Base-by-base conservation (phyloP, 2,888 invertebrate genomes). In the Eupithecia subfuscata region DNA sequence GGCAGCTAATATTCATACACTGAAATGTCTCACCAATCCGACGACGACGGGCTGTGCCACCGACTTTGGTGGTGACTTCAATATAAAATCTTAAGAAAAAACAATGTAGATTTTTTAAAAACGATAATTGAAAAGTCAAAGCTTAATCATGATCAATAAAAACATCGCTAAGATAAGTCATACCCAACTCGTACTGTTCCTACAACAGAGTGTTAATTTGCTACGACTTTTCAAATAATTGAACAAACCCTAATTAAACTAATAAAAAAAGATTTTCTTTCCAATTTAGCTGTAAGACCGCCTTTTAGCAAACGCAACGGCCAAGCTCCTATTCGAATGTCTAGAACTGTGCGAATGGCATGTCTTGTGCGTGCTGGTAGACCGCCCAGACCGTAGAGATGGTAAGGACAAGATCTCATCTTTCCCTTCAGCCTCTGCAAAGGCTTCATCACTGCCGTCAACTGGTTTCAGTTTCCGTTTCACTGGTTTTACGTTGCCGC, bases 401-500 rank as follows among this genome's bases (percentile, higher is more conserved):
- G 83, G 88, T 0, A 94, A 80, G 0, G 94, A 94, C 8, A 82
- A 86, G 40, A 93, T 75, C 71, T 94, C 94, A 34, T 94, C 93
- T 43, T 91, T 92, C 0, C 81, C 89, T 80, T 94, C 89, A 70
- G 85, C 77, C 25, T 89, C 90, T 0, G 92, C 91, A 9, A 92
- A 79, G 0, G 87, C 87, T 80, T 93, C 92, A n/a, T 86, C 88
- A 63, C 90, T 90, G 5, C 88, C 90, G 0, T 90, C 91, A 1
- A 78, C 82, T 0, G 86, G 85, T 64, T 89, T 91, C 40, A 86
- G 83, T 5, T 89, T 89, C 34, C 95, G 91, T 69, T 92, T 92
- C 4, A 96, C 95, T 2, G 96, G 96, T 83, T 97, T 97, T 0
- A 96, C 93, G 68, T 95, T 95, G 6, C 96, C 96, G 77, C 95